A percentile compares a stretch with the other conserved stretches of the same genome.
These are phyloP conservation scores for Narcine bancroftii DNA, from an alignment of 2,113 vertebrate species.

Conservation along the genomic window DNA sequence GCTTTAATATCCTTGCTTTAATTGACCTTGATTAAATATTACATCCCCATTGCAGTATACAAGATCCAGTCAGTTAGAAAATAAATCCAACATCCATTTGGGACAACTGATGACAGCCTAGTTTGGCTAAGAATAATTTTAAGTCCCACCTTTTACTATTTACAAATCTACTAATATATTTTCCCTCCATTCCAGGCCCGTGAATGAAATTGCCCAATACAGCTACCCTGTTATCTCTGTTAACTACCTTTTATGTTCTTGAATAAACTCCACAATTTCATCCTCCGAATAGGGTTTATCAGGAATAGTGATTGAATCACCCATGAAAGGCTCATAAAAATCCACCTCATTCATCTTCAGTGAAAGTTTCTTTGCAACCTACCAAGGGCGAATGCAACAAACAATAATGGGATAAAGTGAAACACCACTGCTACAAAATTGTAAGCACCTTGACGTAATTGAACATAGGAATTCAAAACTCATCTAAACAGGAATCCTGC, in stretches of 20 bases:
- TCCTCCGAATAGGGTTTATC: conserved; percentile 83
- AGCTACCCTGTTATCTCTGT: not conserved
- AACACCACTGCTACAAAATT: not conserved
- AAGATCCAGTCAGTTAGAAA: not conserved
- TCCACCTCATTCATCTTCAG: conserved; percentile 93
- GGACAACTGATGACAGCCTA: not conserved
- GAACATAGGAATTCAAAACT: not conserved
- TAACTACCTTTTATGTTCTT: conserved; percentile 74
- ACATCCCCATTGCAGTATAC: not conserved
- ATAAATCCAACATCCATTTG: not conserved
- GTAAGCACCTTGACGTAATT: not conserved
- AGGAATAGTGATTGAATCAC: conserved; percentile 77
- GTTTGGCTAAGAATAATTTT: too few species aligned
- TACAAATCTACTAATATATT: not conserved
- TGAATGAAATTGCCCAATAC: not conserved
- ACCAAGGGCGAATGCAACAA: not conserved
- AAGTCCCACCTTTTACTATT: not conserved
- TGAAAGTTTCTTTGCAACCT: conserved; percentile 91
- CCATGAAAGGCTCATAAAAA: conserved; percentile 97
- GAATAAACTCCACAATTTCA: conserved; percentile 82
- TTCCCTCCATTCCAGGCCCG: not conserved
- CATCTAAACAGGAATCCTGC: not conserved
- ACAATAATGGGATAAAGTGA: not conserved
- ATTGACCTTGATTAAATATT: not conserved
- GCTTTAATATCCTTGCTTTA: too few species aligned